Percentiles rank a stretch among this genome's conserved stretches.
Conservation (phyloP, 92 coral and sea anemone genomes). For the Porites divaricata region DNA sequence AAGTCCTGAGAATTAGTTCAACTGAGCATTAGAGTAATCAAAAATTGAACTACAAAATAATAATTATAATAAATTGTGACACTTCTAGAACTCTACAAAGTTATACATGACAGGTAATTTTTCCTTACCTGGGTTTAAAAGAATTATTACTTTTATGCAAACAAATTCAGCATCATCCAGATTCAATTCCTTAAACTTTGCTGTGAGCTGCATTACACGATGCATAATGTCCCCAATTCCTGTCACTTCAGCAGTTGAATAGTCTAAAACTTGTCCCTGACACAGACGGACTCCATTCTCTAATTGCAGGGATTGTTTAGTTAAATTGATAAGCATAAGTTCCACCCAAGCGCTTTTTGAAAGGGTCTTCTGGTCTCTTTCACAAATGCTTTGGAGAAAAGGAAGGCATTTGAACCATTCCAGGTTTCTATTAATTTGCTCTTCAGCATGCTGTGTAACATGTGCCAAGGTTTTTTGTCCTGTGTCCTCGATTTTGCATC, state of each 20-base stretch:
- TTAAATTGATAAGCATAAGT: slow-evolving; percentile 83
- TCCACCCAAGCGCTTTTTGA: slow-evolving; percentile 89
- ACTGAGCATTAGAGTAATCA: no score
- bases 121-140: slow-evolving; percentile 91
- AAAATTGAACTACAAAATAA: no score
- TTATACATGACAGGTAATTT: neutral
- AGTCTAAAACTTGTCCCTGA: slow-evolving; percentile 83
- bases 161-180: slow-evolving; percentile 92
- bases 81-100: no score
- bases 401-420: slow-evolving; percentile 84
- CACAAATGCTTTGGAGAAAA: slow-evolving; percentile 61
- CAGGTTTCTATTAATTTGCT: slow-evolving; percentile 72
- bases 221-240: slow-evolving; percentile 98
- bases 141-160: slow-evolving; percentile 86
- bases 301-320: slow-evolving; percentile 73
- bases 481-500: slow-evolving; percentile 68
- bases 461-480: slow-evolving; percentile 87
- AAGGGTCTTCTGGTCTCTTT: slow-evolving; percentile 60
- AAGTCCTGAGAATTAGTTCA: no score
- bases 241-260: slow-evolving; percentile 76
- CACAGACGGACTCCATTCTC: slow-evolving; percentile 76
- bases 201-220: slow-evolving; percentile 89
- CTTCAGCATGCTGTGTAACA: slow-evolving; percentile 85
- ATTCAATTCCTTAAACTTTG: slow-evolving; percentile 85
- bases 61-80: no score